Conservation (phyloP, 2,797 vertebrate genomes). For the Sebastiscus albofasciatus region DNA sequence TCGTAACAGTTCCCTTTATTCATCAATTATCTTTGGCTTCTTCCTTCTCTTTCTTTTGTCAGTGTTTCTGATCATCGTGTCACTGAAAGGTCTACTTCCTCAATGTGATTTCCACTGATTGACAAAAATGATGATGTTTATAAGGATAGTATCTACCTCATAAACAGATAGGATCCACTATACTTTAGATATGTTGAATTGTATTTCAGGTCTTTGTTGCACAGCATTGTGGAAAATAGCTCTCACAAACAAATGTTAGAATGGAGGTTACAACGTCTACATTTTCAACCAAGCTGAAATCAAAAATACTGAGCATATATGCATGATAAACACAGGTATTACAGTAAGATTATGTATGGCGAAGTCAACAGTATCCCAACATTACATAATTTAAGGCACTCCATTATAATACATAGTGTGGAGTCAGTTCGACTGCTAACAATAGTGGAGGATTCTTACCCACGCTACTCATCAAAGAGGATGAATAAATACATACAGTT, state of each 20-base stretch:
- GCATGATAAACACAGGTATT: conserved; percentile 34
- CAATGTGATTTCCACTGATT: neutral
- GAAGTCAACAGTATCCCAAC: conserved; percentile 39
- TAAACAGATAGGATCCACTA: neutral
- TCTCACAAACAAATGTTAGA: conserved; percentile 17
- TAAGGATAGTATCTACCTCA: neutral
- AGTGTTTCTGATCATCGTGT: neutral
- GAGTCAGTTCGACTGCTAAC: conserved; percentile 15
- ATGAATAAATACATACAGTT: conserved; percentile 41
- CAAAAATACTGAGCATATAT: conserved; percentile 42
- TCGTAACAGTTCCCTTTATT: conserved; percentile 29
- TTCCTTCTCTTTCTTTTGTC: neutral
- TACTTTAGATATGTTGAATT: neutral
- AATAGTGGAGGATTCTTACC: conserved; percentile 8
- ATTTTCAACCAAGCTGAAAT: conserved; percentile 29
- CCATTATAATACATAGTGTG: conserved; percentile 44
- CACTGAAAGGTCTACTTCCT: neutral
- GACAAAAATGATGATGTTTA: neutral
- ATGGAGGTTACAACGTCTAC: conserved; percentile 9
- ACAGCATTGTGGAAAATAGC: neutral
- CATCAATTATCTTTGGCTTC: conserved; percentile 52
- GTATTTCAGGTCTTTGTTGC: neutral
- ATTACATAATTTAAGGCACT: conserved; percentile 69
- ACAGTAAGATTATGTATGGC: conserved; percentile 53
- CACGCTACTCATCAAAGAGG: conserved; percentile 12